These are phyloP conservation scores for Cynopterus sphinx DNA, from an alignment of 2,797 vertebrate species.

Conservation along the genomic window DNA sequence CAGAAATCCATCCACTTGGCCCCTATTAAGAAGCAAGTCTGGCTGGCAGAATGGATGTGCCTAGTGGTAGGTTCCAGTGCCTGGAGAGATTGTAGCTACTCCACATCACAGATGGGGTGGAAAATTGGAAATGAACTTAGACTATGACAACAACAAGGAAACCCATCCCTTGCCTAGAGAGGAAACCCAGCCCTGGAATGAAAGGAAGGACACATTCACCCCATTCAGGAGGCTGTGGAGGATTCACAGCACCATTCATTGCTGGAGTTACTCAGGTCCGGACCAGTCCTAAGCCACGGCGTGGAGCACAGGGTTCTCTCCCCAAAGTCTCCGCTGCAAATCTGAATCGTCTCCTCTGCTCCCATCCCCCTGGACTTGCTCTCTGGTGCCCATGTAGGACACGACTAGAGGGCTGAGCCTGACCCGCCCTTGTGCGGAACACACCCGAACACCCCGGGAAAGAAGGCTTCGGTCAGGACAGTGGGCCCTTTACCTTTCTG, in stretches of 20 bases:
- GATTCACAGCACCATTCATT: neutral
- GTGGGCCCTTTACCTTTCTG: conserved; percentile 91
- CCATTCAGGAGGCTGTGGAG: neutral
- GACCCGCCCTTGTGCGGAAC: neutral
- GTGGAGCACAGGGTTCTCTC: neutral
- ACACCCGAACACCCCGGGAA: neutral
- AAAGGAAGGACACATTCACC: fast-evolving
- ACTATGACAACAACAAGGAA: neutral
- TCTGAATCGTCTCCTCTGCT: neutral
- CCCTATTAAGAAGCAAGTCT: neutral
- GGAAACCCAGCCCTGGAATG: neutral
- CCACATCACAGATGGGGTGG: neutral
- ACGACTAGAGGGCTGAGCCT: neutral
- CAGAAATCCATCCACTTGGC: neutral
- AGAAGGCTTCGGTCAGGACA: neutral
- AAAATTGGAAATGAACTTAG: neutral
- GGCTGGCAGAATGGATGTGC: neutral
- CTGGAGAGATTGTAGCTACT: neutral
- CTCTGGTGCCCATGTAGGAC: neutral
- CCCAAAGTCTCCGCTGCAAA: neutral
- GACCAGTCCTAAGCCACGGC: neutral
- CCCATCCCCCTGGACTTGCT: neutral
- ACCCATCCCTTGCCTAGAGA: neutral
- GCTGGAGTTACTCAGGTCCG: neutral
- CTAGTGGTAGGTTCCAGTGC: neutral